Conservation (phyloP, 2,888 invertebrate species). For the Dryobotodes eremita region DNA sequence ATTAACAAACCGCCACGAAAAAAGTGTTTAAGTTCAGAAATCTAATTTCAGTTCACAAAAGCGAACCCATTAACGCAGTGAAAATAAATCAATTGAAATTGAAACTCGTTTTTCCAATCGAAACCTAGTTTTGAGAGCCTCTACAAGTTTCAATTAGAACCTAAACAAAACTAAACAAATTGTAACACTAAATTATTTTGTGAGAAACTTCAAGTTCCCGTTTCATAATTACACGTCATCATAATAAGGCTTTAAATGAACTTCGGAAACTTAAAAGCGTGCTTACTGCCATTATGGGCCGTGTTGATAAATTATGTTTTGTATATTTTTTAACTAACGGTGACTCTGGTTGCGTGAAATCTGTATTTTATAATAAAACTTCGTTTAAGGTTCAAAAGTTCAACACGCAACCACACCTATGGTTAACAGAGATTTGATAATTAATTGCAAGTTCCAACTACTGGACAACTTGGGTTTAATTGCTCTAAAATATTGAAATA, state of each 20-base stretch:
- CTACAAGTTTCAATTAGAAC: slow-evolving; percentile 17
- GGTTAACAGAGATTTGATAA: slow-evolving; percentile 12
- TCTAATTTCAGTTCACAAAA: slow-evolving; percentile 41
- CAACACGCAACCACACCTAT: slow-evolving; percentile 32
- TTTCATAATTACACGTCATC: neutral
- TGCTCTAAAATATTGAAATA: neutral
- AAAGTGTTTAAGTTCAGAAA: slow-evolving; percentile 18
- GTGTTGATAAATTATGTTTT: slow-evolving; percentile 51
- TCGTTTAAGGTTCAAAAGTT: slow-evolving; percentile 14
- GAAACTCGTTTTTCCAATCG: slow-evolving; percentile 28
- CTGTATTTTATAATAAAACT: slow-evolving; percentile 25
- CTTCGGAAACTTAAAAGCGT: slow-evolving; percentile 42
- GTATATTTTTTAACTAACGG: slow-evolving; percentile 25
- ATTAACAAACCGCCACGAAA: neutral
- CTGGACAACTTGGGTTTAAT: neutral
- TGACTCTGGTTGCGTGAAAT: slow-evolving; percentile 31
- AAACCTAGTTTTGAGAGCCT: neutral
- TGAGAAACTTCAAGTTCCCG: neutral
- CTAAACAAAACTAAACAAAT: slow-evolving; percentile 15
- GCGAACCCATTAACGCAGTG: slow-evolving; percentile 13
- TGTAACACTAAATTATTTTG: slow-evolving; percentile 6
- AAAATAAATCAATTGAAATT: slow-evolving; percentile 39
- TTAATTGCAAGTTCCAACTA: neutral
- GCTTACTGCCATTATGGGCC: slow-evolving; percentile 44
- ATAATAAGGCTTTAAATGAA: slow-evolving; percentile 11